Evolutionary conservation across 2,797 vertebrate species (phyloP), one percentile per base, ranked within the genome.

Genomic region (Hypotaenidia okinawae): DNA sequence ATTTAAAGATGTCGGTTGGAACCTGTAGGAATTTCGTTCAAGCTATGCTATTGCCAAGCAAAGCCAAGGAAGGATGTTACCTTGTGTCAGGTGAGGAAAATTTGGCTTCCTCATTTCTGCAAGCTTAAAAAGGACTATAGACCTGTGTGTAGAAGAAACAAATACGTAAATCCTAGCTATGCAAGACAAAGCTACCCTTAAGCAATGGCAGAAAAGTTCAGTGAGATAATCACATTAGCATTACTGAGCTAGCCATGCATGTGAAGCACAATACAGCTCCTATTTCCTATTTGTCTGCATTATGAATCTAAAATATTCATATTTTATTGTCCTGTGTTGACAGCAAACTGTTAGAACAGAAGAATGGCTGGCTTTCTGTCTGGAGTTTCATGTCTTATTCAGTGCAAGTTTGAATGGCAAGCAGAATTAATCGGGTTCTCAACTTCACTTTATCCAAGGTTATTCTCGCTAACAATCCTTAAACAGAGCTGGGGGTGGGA

Each of bases 291-390:
- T 93, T 92, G 66, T 68, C 80, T 90, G 55, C 75, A 79, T 84
- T 84, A 84, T 93, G 70, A 69, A 89, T 59, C 67, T 84, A 77
- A 96, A 92, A 91, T 91, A 89, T 74, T 84, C 81, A 63, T 92
- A 91, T 93, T 92, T 89, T 92, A 87, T 92, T 92, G 78, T 94
- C 79, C 72, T 91, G 47, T 11, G 15, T 84, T 96, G 96, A 93
- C 91, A 94, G 74, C 16, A 89, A 79, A 85, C 61, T 90, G 75
- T 66, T 89, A 87, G 70, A 91, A 93, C 72, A 84, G 84, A 86
- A 92, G 74, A 87, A 79, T 63, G 72, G 39, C 57, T 89, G 82
- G 67, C 41, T 87, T 87, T 87, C 63, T 76, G 32, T 84, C 49
- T 83, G 59, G 41, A 87, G 35, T 77, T 93, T 79, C 80, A 66